Conservation (phyloP, 35 echinoderm and acorn worm genomes). For the Heliocidaris erythrogramma region DNA sequence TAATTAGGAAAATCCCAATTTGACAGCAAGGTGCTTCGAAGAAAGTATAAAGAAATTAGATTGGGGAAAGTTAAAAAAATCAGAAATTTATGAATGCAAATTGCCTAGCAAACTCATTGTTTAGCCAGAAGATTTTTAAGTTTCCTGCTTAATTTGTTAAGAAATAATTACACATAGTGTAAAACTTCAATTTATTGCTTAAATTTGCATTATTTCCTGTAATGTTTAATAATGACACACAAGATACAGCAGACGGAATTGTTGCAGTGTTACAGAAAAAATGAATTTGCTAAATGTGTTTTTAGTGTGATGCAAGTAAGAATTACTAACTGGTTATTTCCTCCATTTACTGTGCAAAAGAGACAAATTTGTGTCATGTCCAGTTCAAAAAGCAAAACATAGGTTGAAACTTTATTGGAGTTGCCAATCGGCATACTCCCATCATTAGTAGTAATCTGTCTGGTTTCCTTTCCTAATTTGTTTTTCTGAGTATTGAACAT, state of each 20-base stretch:
- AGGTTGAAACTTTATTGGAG: not conserved
- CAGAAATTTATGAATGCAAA: not conserved
- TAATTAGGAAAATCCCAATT: too few relatives aligned
- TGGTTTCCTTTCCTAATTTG: not conserved
- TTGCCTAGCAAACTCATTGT: not conserved
- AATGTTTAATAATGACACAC: not conserved
- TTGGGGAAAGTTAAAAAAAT: not conserved
- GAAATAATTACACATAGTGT: not conserved
- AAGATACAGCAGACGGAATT: not conserved
- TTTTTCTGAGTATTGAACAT: not conserved
- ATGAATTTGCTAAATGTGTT: not conserved
- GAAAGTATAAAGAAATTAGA: too few relatives aligned
- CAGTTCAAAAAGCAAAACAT: not conserved
- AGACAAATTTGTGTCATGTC: not conserved
- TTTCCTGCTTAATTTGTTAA: too few relatives aligned
- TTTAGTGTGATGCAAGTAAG: not conserved
- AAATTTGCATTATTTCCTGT: not conserved
- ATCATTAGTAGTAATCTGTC: not conserved
- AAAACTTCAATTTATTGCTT: not conserved
- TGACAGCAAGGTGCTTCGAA: too few relatives aligned
- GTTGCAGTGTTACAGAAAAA: not conserved
- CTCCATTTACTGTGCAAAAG: not conserved
- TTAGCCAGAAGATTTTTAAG: not conserved
- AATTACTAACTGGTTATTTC: not conserved
- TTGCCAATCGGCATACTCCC: not conserved